Evolutionary conservation across 2,113 vertebrate genomes (phyloP).

Genomic region (Scopus umbretta): DNA sequence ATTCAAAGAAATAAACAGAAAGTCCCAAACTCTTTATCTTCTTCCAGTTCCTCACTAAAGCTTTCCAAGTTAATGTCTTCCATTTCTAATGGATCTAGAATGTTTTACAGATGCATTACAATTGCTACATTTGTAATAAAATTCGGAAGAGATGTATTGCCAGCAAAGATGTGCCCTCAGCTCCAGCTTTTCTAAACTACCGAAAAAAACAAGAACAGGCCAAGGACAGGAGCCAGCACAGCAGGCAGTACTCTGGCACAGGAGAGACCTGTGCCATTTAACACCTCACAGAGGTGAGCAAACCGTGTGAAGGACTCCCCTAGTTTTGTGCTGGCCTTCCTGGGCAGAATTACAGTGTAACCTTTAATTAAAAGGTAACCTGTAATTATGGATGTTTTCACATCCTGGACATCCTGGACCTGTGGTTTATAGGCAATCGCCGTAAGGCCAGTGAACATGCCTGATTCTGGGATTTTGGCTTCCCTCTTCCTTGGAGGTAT

Average conservation of each 20-base stretch:
- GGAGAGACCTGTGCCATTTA: neutral
- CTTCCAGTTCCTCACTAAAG: neutral
- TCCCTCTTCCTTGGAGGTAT: neutral
- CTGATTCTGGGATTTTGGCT: neutral
- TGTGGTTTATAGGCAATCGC: neutral
- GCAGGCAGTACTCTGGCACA: neutral
- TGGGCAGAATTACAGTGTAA: neutral
- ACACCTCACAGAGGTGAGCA: neutral
- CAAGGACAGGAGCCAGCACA: neutral
- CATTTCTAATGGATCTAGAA: neutral
- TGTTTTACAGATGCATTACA: neutral
- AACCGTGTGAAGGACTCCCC: neutral
- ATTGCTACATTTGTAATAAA: neutral
- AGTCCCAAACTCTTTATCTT: neutral
- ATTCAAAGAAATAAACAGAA: neutral
- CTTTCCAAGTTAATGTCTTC: neutral
- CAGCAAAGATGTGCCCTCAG: neutral
- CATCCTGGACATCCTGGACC: neutral
- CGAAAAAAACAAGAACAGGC: neutral
- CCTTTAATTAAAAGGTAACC: neutral
- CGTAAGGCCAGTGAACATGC: accelerated
- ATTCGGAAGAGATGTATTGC: neutral
- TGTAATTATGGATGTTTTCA: neutral
- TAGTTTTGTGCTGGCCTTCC: neutral
- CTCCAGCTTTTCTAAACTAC: neutral